These are phyloP conservation scores for Trichoplax adhaerens DNA, from an alignment of 37 sponge, comb jelly and placozoan species.

Conservation along the genomic window DNA sequence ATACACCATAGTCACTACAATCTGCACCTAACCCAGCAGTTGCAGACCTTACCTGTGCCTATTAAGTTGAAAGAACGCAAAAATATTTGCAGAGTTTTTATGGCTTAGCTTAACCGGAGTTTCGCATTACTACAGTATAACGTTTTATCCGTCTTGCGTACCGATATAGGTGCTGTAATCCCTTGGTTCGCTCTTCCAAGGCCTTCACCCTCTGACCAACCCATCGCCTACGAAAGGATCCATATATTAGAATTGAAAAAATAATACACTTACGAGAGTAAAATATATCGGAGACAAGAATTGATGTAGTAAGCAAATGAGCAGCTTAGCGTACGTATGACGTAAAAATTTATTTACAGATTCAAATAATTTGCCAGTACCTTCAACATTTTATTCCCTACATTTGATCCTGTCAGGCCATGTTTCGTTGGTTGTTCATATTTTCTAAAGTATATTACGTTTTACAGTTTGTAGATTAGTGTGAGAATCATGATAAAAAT, in stretches of 20 bases:
- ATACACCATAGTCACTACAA: conserved; percentile 18
- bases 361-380: conserved; percentile 1
- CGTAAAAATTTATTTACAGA: too few species aligned
- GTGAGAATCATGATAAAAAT: too few species aligned
- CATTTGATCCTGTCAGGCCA: conserved; percentile 22
- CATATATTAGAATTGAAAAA: too few species aligned
- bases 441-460: conserved; percentile 4
- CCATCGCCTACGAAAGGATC: conserved; percentile 44
- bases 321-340: too few species aligned
- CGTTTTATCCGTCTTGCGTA: neutral
- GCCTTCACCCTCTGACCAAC: conserved; percentile 68
- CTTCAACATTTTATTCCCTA: conserved; percentile 50
- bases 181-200: conserved; percentile 55
- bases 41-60: conserved; percentile 34
- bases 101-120: neutral
- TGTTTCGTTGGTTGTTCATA: conserved; percentile 34
- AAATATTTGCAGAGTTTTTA: neutral
- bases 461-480: too few species aligned
- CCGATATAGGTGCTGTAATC: conserved; percentile 47
- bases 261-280: too few species aligned
- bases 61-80: neutral
- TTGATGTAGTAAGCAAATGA: too few species aligned
- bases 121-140: neutral
- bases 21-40: conserved; percentile 41
- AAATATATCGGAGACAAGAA: too few species aligned